Evolutionary conservation across 2,888 invertebrate genomes (phyloP), one percentile per base, ranked within the genome.

Genomic region (Toxonevra muliebris): DNA sequence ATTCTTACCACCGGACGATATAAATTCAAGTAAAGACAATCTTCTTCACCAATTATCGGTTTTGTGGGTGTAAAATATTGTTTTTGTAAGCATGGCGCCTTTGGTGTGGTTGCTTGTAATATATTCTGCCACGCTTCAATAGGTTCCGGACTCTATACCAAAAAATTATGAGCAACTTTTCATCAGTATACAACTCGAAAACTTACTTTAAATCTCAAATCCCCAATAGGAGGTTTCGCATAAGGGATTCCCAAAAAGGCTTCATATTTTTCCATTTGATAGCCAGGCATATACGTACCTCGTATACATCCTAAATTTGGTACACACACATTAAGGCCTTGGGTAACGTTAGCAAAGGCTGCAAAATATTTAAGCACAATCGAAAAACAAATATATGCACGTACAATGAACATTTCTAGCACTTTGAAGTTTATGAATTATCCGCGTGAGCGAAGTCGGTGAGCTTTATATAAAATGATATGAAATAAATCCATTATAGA

Each of bases 11-110:
- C 71, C 2, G 86, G 87, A 3, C 86, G 83, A 74, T 86, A 87
- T 1, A 88, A 81, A 73, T 88, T 87, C 41, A 88, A 69, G 70
- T 87, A 87, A 9, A 88, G 80, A 55, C 88, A 88, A 74, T 88
- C 87, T 75, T 88, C 88, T 12, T 78, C 77, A 0, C 88, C 88
- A 55, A 75, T 75, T 0, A 86, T 76, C 12, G 65, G 41, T 8
- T 76, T 75, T 48, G 68, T 57, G 1, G 69, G 59, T 0, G 76
- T 0, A 3, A 87, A 69, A 67, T 84, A 85, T 72, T 85, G 85
- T 72, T 86, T 87, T 74, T 88, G 87, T 17, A 86, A 77, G 63
- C 88, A 88, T 13, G 77, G 74, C 0, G 84, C 74, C 19, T 80
- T 82, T 7, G 86, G 80, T 41, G 73, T 55, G 0, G 76, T 83